Percentiles rank a stretch among this genome's conserved stretches.
These are phyloP conservation scores for Cacatua alba DNA, from an alignment of 2,113 vertebrate genomes.

Conservation along the genomic window DNA sequence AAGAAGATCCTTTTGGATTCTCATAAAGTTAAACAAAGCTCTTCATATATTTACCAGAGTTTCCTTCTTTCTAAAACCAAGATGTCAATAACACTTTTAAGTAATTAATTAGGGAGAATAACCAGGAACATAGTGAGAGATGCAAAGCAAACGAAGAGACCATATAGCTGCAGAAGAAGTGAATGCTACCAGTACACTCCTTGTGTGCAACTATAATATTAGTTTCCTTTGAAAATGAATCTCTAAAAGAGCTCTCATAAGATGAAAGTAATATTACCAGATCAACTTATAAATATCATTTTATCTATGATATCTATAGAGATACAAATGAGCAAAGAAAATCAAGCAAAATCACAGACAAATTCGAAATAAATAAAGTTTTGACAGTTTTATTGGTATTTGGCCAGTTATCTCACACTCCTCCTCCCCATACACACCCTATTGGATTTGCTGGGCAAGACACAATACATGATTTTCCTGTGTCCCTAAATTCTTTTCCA, in stretches of 20 bases:
- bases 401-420: not conserved
- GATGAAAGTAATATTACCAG: not conserved
- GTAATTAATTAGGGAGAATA: not conserved
- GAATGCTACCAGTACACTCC: not conserved
- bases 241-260: not conserved
- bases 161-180: not conserved
- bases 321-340: not conserved
- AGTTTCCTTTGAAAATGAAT: not conserved
- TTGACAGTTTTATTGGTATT: not conserved
- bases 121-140: not conserved
- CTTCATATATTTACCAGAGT: not conserved
- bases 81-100: not conserved
- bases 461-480: not conserved
- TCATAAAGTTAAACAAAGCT: not conserved
- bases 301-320: not conserved
- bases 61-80: not conserved
- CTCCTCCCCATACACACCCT: fast-evolving
- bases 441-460: not conserved
- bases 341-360: not conserved
- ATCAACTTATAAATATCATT: not conserved
- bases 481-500: not conserved
- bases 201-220: not conserved
- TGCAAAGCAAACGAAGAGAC: not conserved
- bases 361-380: not conserved
- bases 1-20: not conserved